These are phyloP conservation scores for Lochmaea crataegi DNA, from an alignment of 2,888 invertebrate genomes.

Conservation along the genomic window DNA sequence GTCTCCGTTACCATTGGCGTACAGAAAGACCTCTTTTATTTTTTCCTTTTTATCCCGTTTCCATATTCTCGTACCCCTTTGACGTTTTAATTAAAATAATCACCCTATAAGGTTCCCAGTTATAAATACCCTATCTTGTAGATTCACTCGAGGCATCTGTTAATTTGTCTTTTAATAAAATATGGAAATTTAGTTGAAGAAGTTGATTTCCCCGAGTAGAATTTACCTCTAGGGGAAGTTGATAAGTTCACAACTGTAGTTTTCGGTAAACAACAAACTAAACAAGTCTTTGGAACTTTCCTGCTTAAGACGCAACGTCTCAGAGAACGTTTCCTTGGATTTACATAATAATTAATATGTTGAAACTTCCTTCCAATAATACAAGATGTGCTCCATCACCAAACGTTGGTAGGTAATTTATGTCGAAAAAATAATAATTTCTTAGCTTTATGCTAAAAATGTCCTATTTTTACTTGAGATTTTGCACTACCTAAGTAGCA, in stretches of 20 bases:
- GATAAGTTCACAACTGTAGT: constrained; percentile 26
- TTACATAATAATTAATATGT: constrained; percentile 9
- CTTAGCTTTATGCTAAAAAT: too few species aligned
- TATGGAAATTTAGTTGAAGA: constrained; percentile 19
- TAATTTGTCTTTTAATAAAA: constrained; percentile 13
- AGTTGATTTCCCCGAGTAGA: constrained; percentile 4
- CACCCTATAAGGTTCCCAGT: not conserved
- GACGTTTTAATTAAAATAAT: not conserved
- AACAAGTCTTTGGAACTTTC: constrained; percentile 3
- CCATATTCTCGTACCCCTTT: not conserved
- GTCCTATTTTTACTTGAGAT: too few species aligned
- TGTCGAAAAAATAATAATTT: too few species aligned
- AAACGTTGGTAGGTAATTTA: too few species aligned
- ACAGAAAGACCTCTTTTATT: not conserved
- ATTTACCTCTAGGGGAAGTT: constrained; percentile 8
- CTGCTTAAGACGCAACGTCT: not conserved
- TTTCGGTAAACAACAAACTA: constrained; percentile 25
- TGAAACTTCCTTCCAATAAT: not conserved
- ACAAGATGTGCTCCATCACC: not conserved
- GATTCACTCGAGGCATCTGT: not conserved
- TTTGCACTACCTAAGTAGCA: too few species aligned
- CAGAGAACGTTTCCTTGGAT: not conserved
- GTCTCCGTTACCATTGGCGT: constrained; percentile 38
- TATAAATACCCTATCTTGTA: not conserved
- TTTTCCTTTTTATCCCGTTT: not conserved